phyloP scores from a whole-genome alignment of 2,797 vertebrate genomes.

The Hippocampus kuda region DNA sequence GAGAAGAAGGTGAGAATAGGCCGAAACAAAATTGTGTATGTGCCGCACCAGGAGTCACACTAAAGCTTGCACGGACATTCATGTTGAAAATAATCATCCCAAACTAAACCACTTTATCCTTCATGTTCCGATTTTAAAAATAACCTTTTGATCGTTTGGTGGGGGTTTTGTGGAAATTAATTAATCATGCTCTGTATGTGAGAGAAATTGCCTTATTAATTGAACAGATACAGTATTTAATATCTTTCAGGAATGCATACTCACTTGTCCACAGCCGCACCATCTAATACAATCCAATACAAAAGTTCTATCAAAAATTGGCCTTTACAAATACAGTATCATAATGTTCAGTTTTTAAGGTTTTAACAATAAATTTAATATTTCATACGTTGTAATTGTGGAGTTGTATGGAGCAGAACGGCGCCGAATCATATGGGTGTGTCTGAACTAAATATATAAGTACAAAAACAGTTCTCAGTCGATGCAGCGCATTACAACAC shows the following conservation, averaged over 20 bases:
- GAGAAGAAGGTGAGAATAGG: conserved; percentile 10
- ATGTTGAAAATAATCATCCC: background rate
- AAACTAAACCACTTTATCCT: too few relatives aligned
- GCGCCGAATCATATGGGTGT: background rate
- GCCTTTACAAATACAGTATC: background rate
- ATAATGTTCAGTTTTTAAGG: background rate
- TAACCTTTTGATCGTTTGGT: background rate
- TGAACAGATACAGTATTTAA: background rate
- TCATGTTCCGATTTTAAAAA: too few relatives aligned
- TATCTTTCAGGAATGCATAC: background rate
- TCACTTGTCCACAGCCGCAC: background rate
- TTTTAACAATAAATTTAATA: background rate
- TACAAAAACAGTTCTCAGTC: background rate
- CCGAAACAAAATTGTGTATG: conserved; percentile 32
- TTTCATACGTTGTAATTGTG: background rate
- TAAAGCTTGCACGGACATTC: conserved; percentile 4
- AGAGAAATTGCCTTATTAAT: background rate
- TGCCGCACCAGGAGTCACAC: conserved; percentile 14
- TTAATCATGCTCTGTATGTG: background rate
- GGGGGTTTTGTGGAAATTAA: background rate
- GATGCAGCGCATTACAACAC: background rate
- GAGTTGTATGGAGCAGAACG: background rate
- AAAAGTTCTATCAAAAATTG: background rate
- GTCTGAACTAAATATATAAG: background rate
- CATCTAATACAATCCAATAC: background rate